Conservation (phyloP, 2,888 invertebrate genomes). For the Euzophera pinguis region DNA sequence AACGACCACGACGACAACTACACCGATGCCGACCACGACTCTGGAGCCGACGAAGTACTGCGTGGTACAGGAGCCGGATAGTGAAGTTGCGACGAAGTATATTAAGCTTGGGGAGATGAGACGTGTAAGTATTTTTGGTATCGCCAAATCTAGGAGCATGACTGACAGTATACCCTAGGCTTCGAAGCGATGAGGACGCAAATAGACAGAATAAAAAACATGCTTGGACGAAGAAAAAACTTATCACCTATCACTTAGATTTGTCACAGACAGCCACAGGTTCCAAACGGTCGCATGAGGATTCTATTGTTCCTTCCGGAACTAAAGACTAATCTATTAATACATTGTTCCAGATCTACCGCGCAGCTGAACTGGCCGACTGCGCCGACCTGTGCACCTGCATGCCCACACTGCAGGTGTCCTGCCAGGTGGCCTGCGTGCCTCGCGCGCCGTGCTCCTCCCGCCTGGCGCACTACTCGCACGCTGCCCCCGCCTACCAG, state of each 20-base stretch:
- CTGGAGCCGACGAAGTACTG: slow-evolving; percentile 84
- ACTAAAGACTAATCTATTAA: background rate
- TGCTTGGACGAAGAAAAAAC: too few relatives aligned
- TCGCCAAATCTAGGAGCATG: too few relatives aligned
- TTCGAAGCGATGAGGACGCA: too few relatives aligned
- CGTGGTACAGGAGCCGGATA: slow-evolving; percentile 90
- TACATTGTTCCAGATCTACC: slow-evolving; percentile 83
- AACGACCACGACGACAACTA: slow-evolving; percentile 53
- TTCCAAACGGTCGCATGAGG: too few relatives aligned
- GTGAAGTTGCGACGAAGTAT: slow-evolving; percentile 86
- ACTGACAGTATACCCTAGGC: too few relatives aligned
- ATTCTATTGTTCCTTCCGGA: too few relatives aligned
- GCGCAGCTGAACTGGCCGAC: slow-evolving; percentile 89
- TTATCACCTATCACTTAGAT: too few relatives aligned
- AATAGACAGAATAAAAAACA: too few relatives aligned
- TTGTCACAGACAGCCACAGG: too few relatives aligned
- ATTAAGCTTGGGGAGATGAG: slow-evolving; percentile 92
- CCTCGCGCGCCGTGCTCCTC: slow-evolving; percentile 93
- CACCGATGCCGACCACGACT: slow-evolving; percentile 76
- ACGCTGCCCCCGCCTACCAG: slow-evolving; percentile 93
- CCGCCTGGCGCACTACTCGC: slow-evolving; percentile 93
- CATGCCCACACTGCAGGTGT: slow-evolving; percentile 86
- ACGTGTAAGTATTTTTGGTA: slow-evolving; percentile 83
- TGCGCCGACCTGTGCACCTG: slow-evolving; percentile 95
- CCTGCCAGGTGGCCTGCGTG: slow-evolving; percentile 94